A percentile compares a stretch with the other conserved stretches of the same genome.
Evolutionary conservation across 2,113 vertebrate genomes (phyloP).

Genomic region (Oplegnathus fasciatus): DNA sequence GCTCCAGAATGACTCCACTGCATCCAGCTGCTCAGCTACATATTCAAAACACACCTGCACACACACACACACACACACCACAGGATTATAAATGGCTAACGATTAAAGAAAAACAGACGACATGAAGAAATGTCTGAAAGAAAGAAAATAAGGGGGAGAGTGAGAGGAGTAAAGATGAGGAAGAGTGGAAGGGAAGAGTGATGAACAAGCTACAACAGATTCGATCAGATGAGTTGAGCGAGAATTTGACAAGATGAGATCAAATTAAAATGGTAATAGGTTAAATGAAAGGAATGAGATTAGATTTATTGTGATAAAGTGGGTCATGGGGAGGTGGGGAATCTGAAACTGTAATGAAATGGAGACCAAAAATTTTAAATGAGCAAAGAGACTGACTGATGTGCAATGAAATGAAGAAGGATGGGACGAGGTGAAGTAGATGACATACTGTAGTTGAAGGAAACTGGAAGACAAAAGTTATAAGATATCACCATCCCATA

Average conservation of each 20-base stretch:
- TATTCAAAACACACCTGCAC: conserved; percentile 90
- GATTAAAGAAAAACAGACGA: neutral
- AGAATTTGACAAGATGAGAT: neutral
- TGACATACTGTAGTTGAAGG: neutral
- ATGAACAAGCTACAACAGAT: neutral
- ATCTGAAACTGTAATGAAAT: neutral
- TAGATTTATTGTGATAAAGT: conserved; percentile 3
- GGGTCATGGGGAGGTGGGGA: neutral
- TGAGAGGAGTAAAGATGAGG: neutral
- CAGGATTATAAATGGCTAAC: neutral
- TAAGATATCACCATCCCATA: neutral
- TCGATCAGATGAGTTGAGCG: neutral
- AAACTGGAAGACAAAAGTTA: neutral
- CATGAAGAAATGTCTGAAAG: neutral
- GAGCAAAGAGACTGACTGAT: conserved; percentile 1
- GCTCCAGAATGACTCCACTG: conserved; percentile 91
- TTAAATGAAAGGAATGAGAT: neutral
- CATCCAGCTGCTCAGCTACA: conserved; percentile 79
- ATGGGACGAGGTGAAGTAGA: neutral
- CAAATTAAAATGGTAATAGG: neutral
- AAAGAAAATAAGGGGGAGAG: too few species aligned
- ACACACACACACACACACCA: conserved; percentile 8
- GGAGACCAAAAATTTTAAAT: neutral
- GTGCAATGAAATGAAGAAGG: neutral
- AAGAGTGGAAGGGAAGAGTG: neutral